phyloP scores from a whole-genome alignment of 2,888 invertebrate species.

The Asteroscopus sphinx region DNA sequence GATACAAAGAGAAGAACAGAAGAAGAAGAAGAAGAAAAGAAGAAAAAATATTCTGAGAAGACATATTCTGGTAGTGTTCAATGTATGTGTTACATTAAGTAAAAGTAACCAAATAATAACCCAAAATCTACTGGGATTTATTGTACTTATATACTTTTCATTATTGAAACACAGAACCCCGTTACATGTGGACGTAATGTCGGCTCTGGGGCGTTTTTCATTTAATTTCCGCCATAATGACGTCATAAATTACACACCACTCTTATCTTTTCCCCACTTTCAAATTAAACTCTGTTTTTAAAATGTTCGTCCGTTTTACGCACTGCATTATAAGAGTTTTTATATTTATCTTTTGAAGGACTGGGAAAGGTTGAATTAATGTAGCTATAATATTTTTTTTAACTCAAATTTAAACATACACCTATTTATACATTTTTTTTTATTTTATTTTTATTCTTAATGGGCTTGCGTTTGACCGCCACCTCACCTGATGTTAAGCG shows the following conservation, averaged over 20 bases:
- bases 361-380: slow-evolving; percentile 26
- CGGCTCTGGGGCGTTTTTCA: slow-evolving; percentile 71
- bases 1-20: too few relatives aligned
- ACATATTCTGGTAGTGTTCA: background rate
- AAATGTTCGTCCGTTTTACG: slow-evolving; percentile 60
- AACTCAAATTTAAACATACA: background rate
- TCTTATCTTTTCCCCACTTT: slow-evolving; percentile 78
- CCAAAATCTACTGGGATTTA: slow-evolving; percentile 22
- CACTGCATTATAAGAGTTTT: slow-evolving; percentile 55
- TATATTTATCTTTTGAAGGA: slow-evolving; percentile 49
- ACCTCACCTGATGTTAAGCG: too few relatives aligned
- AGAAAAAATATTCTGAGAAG: too few relatives aligned
- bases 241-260: slow-evolving; percentile 74
- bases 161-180: slow-evolving; percentile 59
- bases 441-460: too few relatives aligned
- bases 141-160: too few relatives aligned
- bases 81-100: background rate
- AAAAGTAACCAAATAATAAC: slow-evolving; percentile 14
- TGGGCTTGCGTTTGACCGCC: too few relatives aligned
- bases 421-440: too few relatives aligned
- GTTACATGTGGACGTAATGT: slow-evolving; percentile 64
- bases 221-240: slow-evolving; percentile 79
- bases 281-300: slow-evolving; percentile 73
- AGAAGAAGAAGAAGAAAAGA: too few relatives aligned
- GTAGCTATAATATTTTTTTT: slow-evolving; percentile 5